phyloP scores from a whole-genome alignment of 92 coral and sea anemone genomes.

The Epizoanthus ramosus region DNA sequence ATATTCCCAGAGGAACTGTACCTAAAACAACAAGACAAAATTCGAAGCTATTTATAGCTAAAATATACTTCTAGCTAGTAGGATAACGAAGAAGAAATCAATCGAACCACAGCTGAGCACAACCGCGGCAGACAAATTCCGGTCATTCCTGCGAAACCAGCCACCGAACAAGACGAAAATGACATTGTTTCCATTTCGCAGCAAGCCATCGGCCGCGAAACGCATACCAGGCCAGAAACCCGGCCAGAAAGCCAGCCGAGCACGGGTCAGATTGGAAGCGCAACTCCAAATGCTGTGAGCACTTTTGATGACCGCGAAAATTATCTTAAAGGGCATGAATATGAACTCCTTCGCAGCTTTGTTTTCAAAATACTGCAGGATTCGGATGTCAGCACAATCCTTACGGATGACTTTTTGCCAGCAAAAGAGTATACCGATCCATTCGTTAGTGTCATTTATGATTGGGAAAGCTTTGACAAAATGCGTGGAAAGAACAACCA shows the following conservation, averaged over 20 bases:
- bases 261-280: too few species aligned
- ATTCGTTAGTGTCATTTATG: background rate
- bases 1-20: too few species aligned
- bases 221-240: too few species aligned
- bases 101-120: constrained; percentile 23
- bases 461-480: background rate
- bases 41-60: too few species aligned
- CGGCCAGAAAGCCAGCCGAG: too few species aligned
- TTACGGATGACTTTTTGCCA: background rate
- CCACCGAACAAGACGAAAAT: constrained; percentile 15
- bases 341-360: background rate
- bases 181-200: constrained; percentile 18
- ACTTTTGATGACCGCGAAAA: too few species aligned
- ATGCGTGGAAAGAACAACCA: background rate
- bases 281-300: too few species aligned
- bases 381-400: background rate
- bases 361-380: background rate
- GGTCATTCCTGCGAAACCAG: constrained; percentile 9
- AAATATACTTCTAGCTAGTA: too few species aligned
- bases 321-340: background rate
- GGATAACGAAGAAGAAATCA: constrained; percentile 18
- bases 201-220: constrained; percentile 4
- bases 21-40: too few species aligned
- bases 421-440: constrained; percentile 4
- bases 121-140: constrained; percentile 9